Evolutionary conservation across 2,797 vertebrate genomes (phyloP).

Genomic region (Spinus olivaceus): DNA sequence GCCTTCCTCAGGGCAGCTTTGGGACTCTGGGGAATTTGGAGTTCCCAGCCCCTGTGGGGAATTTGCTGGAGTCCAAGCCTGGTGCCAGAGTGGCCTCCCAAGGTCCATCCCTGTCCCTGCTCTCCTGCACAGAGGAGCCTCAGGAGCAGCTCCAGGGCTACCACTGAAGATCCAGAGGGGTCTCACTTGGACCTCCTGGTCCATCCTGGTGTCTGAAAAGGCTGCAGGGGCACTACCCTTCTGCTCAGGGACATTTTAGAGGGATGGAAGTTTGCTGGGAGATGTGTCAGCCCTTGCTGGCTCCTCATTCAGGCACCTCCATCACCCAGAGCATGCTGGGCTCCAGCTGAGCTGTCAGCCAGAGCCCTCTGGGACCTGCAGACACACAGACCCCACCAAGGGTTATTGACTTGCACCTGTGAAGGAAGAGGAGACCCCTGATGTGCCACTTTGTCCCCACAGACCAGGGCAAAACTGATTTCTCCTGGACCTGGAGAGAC

Average conservation of each 20-base stretch:
- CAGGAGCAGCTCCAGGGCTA: not conserved
- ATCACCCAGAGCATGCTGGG: not conserved
- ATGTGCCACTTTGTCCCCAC: not conserved
- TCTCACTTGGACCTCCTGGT: not conserved
- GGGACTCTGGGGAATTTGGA: not conserved
- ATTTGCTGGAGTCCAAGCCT: accelerated
- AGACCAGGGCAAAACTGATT: not conserved
- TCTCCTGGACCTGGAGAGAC: not conserved
- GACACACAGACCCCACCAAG: not conserved
- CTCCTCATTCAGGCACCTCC: not conserved
- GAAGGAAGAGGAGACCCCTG: not conserved
- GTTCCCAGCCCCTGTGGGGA: not conserved
- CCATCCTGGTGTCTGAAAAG: not conserved
- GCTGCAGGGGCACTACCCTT: not conserved
- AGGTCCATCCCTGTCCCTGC: not conserved
- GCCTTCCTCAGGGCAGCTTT: accelerated
- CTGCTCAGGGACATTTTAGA: not conserved
- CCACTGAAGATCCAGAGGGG: not conserved
- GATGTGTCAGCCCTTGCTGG: not conserved
- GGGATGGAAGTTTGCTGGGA: not conserved
- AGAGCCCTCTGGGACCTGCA: not conserved
- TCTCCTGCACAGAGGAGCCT: not conserved
- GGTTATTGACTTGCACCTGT: not conserved
- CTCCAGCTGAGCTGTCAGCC: not conserved
- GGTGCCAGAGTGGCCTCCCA: not conserved